Percentiles rank a stretch among this genome's conserved stretches.
Evolutionary conservation across 2,888 invertebrate genomes (phyloP).

Genomic region (Neoascia interrupta): DNA sequence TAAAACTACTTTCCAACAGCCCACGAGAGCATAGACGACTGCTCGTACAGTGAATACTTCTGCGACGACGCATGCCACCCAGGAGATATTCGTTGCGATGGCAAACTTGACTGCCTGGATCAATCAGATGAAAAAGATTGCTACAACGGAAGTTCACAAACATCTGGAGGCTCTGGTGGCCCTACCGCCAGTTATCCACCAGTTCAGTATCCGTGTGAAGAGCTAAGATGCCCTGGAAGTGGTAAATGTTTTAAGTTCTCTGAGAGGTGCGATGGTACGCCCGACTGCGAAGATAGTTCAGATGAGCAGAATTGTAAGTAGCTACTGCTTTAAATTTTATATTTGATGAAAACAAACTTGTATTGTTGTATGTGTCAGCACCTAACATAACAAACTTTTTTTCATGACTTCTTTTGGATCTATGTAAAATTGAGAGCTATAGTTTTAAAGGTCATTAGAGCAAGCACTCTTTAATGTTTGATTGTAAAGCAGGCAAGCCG

Average conservation of each 20-base stretch:
- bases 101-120: conserved; percentile 82
- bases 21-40: conserved; percentile 72
- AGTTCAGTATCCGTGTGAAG: conserved; percentile 74
- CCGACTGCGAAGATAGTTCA: conserved; percentile 82
- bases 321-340: too few species aligned
- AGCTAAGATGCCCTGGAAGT: conserved; percentile 81
- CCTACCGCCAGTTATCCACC: conserved; percentile 22
- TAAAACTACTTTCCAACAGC: conserved; percentile 19
- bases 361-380: too few species aligned
- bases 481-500: too few species aligned
- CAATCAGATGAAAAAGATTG: conserved; percentile 82
- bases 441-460: too few species aligned
- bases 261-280: conserved; percentile 81
- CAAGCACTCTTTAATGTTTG: too few species aligned
- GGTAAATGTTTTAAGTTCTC: conserved; percentile 80
- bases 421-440: too few species aligned
- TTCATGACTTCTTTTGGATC: too few species aligned
- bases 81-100: conserved; percentile 83
- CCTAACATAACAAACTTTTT: too few species aligned
- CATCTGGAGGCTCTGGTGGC: conserved; percentile 1
- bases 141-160: conserved; percentile 7
- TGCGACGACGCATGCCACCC: conserved; percentile 84
- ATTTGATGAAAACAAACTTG: too few species aligned
- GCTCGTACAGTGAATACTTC: conserved; percentile 80
- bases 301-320: conserved; percentile 83